Base-by-base conservation (phyloP, 2,797 vertebrate species). In the Myotis myotis region DNA sequence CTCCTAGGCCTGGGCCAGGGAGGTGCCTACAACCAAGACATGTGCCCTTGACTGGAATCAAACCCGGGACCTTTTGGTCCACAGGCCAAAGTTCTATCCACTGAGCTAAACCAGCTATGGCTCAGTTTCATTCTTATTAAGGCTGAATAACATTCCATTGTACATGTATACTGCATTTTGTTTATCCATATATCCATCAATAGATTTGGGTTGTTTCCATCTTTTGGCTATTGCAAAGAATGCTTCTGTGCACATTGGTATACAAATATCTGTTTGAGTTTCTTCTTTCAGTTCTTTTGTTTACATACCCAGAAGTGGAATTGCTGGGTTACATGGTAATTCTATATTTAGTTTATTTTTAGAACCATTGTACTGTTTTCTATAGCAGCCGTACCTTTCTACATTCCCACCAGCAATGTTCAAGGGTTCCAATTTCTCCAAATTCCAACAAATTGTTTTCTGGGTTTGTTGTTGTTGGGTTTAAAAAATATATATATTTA, bases 201-300 rank as follows among this genome's bases (percentile, higher is more conserved):
- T 87, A 16, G 64, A 51, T 72, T 38, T 87, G 64, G 15, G 64
- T 44, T 51, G 41, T 87, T 62, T 49, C 83, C 64, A 15, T 62
- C 33, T 92, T 92, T 71, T 79, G 83, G n/a, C 64, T 79, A 49
- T 23, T 70, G 74, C 44, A 60, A 72, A 80, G 71, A 71, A 80
- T 41, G 22, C 55, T 71, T 80, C 75, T 80, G 3, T 49, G 49
- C 38, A 60, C 62, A 70, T 28, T 36, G 44, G 44, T 33, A 44
- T 80, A 33, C 20, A 62, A 49, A 62, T 72, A 64, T 16, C n/a
- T 62, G 33, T 79, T 92, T 41, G 33, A 93, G 64, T 87, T 55
- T 36, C n/a, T 87, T 33, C n/a, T 80, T 87, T 93, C 38, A 17
- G 13, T 72, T 93, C 33, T 72, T 87, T 93, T 72, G 66, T 79